phyloP scores from a whole-genome alignment of 2,797 vertebrate genomes.

The Phrynocephalus vlangalii region DNA sequence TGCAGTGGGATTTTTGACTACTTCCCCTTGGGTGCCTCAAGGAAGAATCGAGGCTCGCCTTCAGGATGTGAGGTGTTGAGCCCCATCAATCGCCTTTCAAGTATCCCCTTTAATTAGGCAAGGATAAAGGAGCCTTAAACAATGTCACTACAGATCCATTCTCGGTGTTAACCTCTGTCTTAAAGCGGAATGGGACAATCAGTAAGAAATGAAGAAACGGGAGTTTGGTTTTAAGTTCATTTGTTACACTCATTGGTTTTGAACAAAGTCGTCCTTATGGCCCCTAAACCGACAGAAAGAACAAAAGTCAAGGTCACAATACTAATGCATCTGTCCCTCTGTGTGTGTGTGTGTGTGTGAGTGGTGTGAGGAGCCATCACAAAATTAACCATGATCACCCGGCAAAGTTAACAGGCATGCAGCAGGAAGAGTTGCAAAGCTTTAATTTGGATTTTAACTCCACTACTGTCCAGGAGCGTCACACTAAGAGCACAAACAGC shows the following conservation, averaged over 20 bases:
- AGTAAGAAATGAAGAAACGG: constrained; percentile 75
- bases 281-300: constrained; percentile 43
- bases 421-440: not conserved
- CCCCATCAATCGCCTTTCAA: constrained; percentile 72
- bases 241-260: constrained; percentile 78
- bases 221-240: constrained; percentile 74
- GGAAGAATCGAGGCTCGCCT: constrained; percentile 33
- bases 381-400: constrained; percentile 40
- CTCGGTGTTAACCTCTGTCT: constrained; percentile 73
- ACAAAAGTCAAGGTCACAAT: constrained; percentile 48
- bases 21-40: constrained; percentile 14
- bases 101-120: constrained; percentile 80
- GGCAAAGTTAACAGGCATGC: not conserved
- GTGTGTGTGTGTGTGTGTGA: constrained; percentile 2
- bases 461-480: not conserved
- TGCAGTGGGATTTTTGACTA: constrained; percentile 1
- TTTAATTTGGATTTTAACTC: not conserved
- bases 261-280: constrained; percentile 77
- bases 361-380: not conserved
- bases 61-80: constrained; percentile 58
- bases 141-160: constrained; percentile 62
- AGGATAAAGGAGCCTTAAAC: constrained; percentile 78
- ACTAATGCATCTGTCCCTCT: constrained; percentile 52
- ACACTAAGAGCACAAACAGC: not conserved
- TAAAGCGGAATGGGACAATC: constrained; percentile 71